Base-by-base conservation (phyloP, 1,140 invertebrate genomes). In the Cotesia vestalis region DNA sequence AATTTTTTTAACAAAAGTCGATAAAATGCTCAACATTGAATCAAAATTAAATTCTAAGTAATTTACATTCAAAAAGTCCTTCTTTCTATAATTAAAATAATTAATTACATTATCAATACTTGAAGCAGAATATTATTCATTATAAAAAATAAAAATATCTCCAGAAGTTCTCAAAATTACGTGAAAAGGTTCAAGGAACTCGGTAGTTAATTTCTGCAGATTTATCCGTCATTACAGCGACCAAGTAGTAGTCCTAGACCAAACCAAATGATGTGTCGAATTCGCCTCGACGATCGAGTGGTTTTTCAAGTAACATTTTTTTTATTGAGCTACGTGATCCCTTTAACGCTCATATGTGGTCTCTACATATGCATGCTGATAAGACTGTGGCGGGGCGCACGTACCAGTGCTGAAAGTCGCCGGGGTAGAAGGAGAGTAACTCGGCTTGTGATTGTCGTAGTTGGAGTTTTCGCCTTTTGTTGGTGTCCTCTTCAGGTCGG, bases 401-500 rank as follows among this genome's bases (percentile, higher is more conserved):
- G 94, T 0, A 88, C 89, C 40, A 91, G 91, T 38, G 90, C 90
- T 1, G 92, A 94, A 79, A 91, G 90, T 63, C 87, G 95, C 60
- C 90, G 95, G 76, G 94, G 95, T 36, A 96, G 96, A 85, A 93
- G 93, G 83, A 90, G 96, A 72, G 97, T 98, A 1, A 98, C 96
- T 0, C 89, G 95, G 73, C 94, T 99, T 91, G 95, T 99, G 5
- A 90, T 98, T 51, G 93, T 97, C 20, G 96, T 99, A 12, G 95
- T 98, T 0, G 91, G 95, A 20, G 96, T 97, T 38, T 98, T 98
- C 84, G 96, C 96, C 8, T 88, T 97, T 46, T 98, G 96, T 86
- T 99, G 97, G 97, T 92, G 94, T 77, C 97, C 97, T 1, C 95
- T 98, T 79, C 96, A 98, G 89, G 92, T 95, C 74, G 90, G 90